Percentiles rank a stretch among this genome's conserved stretches.
Conservation (phyloP, 2,113 vertebrate genomes). For the Campylomormyrus numenius region DNA sequence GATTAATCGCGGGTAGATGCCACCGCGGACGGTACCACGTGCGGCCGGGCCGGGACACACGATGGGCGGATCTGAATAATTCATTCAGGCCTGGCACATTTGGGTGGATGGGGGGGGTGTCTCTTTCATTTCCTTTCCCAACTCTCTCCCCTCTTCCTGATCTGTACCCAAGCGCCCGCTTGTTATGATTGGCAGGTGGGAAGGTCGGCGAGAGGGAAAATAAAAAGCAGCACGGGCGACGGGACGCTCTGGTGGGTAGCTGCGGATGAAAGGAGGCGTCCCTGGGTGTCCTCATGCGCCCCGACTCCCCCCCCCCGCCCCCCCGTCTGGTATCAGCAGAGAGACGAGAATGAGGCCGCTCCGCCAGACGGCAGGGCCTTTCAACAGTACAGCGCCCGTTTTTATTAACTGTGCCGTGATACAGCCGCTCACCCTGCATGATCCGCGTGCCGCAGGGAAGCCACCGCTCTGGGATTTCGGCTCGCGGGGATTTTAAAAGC, state of each 20-base stretch:
- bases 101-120: constrained; percentile 33
- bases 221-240: constrained; percentile 26
- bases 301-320: neutral
- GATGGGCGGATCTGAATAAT: constrained; percentile 62
- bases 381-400: neutral
- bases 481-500: neutral
- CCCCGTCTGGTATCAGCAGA: neutral
- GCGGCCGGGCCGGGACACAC: constrained; percentile 57
- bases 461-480: neutral
- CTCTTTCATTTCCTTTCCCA: constrained; percentile 14
- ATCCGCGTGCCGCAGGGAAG: neutral
- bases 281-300: neutral
- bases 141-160: neutral
- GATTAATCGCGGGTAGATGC: constrained; percentile 61
- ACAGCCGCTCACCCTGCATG: neutral
- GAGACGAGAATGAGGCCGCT: neutral
- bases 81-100: constrained; percentile 58
- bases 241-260: neutral
- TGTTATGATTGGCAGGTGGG: constrained; percentile 53
- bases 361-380: neutral
- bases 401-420: neutral
- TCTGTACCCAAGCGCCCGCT: constrained; percentile 42
- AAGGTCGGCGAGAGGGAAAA: constrained; percentile 48
- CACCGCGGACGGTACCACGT: constrained; percentile 63
- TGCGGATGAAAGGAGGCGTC: constrained; percentile 24